These are phyloP conservation scores for Pandemis corylana DNA, from an alignment of 2,888 invertebrate genomes.

Conservation along the genomic window DNA sequence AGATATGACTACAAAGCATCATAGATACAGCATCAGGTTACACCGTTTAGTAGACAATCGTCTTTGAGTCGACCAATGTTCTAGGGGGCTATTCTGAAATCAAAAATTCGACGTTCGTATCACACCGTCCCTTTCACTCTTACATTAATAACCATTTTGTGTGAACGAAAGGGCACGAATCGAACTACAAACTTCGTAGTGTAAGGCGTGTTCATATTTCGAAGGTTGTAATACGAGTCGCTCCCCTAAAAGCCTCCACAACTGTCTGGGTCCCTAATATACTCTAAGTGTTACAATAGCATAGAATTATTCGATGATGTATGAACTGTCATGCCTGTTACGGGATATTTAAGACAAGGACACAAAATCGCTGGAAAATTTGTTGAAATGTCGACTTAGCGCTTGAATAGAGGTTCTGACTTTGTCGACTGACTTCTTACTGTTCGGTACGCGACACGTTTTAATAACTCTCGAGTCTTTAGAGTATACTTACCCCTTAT, in stretches of 20 bases:
- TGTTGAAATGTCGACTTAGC: background rate
- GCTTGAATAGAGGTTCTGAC: background rate
- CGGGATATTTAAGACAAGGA: background rate
- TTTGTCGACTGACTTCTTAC: background rate
- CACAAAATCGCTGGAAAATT: background rate
- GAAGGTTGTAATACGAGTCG: constrained; percentile 28
- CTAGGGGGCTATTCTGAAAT: background rate
- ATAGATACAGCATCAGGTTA: background rate
- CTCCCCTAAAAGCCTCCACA: constrained; percentile 17
- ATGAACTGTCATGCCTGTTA: background rate
- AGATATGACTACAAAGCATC: background rate
- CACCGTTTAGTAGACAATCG: background rate
- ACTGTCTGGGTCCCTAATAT: background rate
- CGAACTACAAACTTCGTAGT: no score
- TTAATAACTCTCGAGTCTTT: constrained; percentile 12
- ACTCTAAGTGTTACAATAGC: background rate
- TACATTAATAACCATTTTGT: no score
- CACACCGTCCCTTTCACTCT: no score
- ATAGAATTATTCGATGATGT: background rate
- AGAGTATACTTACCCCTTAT: background rate
- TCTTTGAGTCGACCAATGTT: background rate
- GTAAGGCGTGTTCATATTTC: constrained; percentile 2
- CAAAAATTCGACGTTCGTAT: no score
- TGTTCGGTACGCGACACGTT: background rate
- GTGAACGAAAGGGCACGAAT: no score